Evolutionary conservation across 2,888 invertebrate species (phyloP).

Genomic region (Sphaerophoria rueppellii): DNA sequence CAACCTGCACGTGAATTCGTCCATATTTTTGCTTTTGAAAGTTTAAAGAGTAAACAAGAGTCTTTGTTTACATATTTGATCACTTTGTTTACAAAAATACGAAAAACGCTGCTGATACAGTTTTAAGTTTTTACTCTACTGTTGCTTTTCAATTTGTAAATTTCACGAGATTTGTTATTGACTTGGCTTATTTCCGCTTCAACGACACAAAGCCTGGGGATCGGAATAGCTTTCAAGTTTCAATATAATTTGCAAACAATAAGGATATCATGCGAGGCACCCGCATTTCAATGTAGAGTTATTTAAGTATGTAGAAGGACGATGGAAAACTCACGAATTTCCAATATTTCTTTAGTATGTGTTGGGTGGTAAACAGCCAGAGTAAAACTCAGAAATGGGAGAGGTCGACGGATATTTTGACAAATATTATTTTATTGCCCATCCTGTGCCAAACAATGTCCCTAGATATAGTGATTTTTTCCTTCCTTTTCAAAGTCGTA

Average conservation of each 20-base stretch:
- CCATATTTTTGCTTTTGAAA: too few relatives aligned
- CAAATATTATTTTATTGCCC: conserved; percentile 51
- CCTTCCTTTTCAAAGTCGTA: background rate
- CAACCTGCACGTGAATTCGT: too few relatives aligned
- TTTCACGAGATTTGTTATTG: conserved; percentile 19
- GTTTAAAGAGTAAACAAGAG: too few relatives aligned
- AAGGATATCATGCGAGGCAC: background rate
- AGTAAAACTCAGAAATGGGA: background rate
- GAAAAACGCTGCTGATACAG: too few relatives aligned
- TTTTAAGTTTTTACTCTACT: background rate
- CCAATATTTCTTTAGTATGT: background rate
- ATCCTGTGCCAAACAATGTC: conserved; percentile 47
- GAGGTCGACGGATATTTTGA: conserved; percentile 27
- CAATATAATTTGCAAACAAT: conserved; percentile 12
- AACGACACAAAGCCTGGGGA: background rate
- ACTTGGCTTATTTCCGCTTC: conserved; percentile 42
- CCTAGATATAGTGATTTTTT: background rate
- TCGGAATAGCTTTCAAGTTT: conserved; percentile 23
- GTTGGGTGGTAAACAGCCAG: too few relatives aligned
- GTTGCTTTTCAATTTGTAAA: background rate
- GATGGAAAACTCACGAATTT: conserved; percentile 8
- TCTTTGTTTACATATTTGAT: too few relatives aligned
- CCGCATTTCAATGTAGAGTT: background rate
- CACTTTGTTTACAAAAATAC: too few relatives aligned
- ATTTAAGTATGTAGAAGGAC: background rate